phyloP scores from a whole-genome alignment of 2,113 vertebrate species.

The Odontophorus gujanensis region DNA sequence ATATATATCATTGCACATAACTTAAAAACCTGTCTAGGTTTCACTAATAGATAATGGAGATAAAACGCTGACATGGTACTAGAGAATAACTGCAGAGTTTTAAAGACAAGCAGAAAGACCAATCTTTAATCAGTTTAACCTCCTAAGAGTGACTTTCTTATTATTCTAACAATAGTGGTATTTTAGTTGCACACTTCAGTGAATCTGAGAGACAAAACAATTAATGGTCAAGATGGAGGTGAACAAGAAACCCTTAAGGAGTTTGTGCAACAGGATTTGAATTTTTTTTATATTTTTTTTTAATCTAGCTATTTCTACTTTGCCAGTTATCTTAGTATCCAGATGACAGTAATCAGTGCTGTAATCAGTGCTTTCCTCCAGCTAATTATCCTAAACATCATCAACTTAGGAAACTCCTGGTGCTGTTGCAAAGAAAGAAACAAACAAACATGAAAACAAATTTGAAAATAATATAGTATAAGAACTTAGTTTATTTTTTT shows the following conservation, averaged over 20 bases:
- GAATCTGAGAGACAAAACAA: background rate
- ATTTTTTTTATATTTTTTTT: background rate
- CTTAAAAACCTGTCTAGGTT: background rate
- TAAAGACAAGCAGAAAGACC: background rate
- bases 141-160: background rate
- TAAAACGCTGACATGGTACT: background rate
- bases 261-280: background rate
- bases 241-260: background rate
- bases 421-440: slow-evolving; percentile 22
- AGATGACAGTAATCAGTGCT: background rate
- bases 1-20: background rate
- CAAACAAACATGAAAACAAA: slow-evolving; percentile 12
- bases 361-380: too few relatives aligned
- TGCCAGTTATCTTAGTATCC: background rate
- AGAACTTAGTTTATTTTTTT: background rate
- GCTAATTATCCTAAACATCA: slow-evolving; percentile 32
- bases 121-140: background rate
- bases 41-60: background rate
- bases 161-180: background rate
- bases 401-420: background rate
- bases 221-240: background rate
- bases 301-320: background rate
- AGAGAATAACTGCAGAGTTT: background rate
- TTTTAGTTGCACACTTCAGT: background rate
- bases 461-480: slow-evolving; percentile 6